Evolutionary conservation across 2,888 invertebrate species (phyloP), one percentile per base, ranked within the genome.

Genomic region (Xanthorhoe spadicearia): DNA sequence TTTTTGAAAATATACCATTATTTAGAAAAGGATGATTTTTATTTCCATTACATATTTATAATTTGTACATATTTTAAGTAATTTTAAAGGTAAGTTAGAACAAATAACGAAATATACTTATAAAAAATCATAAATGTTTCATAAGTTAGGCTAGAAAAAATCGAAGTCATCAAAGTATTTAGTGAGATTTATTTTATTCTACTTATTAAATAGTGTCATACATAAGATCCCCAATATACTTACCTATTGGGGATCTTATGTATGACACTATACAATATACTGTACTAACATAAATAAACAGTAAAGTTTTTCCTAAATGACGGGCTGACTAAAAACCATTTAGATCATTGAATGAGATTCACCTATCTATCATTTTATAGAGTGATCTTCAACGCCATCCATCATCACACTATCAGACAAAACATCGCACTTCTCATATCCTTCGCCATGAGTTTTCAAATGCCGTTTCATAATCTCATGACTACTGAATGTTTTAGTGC

Each of bases 1-100:
- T 92, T 92, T 92, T 92, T 92, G 90, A 92, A 92, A 92, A 92
- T 92, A 92, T 92, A 92, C 92, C 92, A 90, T 83, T 91, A 92
- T 92, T 91, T 92, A 92, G 92, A 92, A 85, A 43, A 43, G 8
- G 59, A 61, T 55, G 38, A 13, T 28, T 81, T 76, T 84, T 74
- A 77, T 76, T 86, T 57, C 18, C 10, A 32, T 6, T 15, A 3
- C 5, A 46, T 15, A 46, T 17, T 15, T 6, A 46, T 46, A 46
- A 7, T 15, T 15, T 15, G 10, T 38, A 38, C 10, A 43, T 13
- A 43, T 10, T 32, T 0, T 7, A 32, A 32, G 32, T 32, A 4
- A 6, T 6, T 32, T 6, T 23, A 3, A 23, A 23, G 23, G 23
- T 23, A 23, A 23, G n/a, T n/a, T n/a, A n/a, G n/a, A 23, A 23